Evolutionary conservation across 2,888 invertebrate genomes (phyloP).

Genomic region (Agrochola litura): DNA sequence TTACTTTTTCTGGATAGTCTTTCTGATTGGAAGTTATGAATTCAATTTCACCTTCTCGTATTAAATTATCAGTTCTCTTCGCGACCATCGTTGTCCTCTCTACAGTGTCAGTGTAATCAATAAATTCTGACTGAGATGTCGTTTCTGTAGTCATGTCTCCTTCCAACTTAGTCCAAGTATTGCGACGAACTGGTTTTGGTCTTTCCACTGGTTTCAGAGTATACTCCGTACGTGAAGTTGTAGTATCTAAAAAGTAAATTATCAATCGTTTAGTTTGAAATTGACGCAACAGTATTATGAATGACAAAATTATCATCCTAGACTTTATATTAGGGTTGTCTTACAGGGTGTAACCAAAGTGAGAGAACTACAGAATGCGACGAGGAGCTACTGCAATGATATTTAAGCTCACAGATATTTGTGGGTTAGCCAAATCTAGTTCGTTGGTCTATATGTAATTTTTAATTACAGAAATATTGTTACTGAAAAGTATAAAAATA

Average conservation of each 20-base stretch:
- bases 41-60: slow-evolving; percentile 92
- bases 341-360: neutral
- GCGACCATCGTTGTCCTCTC: slow-evolving; percentile 91
- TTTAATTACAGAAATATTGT: neutral
- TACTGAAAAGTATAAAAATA: neutral
- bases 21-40: slow-evolving; percentile 92
- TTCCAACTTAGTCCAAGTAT: slow-evolving; percentile 95
- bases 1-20: slow-evolving; percentile 91
- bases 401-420: slow-evolving; percentile 3
- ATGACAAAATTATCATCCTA: neutral
- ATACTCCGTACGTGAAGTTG: slow-evolving; percentile 93
- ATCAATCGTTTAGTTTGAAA: slow-evolving; percentile 3
- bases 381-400: neutral
- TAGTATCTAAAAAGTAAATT: slow-evolving; percentile 90
- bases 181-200: slow-evolving; percentile 92
- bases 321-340: neutral
- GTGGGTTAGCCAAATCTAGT: neutral
- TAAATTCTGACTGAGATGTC: slow-evolving; percentile 92
- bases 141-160: slow-evolving; percentile 94
- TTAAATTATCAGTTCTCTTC: slow-evolving; percentile 92
- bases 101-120: slow-evolving; percentile 91
- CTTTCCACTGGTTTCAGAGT: slow-evolving; percentile 92
- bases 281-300: neutral
- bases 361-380: neutral
- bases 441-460: neutral